Conservation (phyloP, 2,888 invertebrate species). For the Heteromyza rotundicornis region DNA sequence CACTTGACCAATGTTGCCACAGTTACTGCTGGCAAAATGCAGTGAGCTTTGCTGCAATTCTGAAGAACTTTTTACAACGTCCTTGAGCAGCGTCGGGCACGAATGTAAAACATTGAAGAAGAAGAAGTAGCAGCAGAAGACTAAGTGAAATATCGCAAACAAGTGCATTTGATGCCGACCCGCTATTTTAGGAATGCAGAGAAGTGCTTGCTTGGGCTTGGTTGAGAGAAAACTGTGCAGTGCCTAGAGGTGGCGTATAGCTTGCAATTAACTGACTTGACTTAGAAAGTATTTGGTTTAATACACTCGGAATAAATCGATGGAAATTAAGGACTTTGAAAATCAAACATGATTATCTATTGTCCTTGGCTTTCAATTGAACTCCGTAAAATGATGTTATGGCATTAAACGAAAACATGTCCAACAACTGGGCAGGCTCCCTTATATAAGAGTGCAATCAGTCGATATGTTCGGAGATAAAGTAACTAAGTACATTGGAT, state of each 20-base stretch:
- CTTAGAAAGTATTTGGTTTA: not conserved
- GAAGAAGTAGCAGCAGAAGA: not conserved
- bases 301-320: too few species aligned
- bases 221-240: not conserved
- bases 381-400: too few species aligned
- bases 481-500: too few species aligned
- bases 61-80: not conserved
- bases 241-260: not conserved
- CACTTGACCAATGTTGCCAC: not conserved
- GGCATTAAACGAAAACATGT: too few species aligned
- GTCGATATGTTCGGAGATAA: too few species aligned
- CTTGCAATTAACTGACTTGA: not conserved
- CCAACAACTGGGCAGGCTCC: too few species aligned
- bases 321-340: too few species aligned
- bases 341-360: too few species aligned
- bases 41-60: not conserved
- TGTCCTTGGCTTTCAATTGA: too few species aligned
- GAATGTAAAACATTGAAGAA: too few species aligned
- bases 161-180: not conserved
- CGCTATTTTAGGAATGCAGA: not conserved
- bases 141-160: too few species aligned
- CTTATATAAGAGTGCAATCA: too few species aligned
- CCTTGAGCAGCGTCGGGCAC: slow-evolving; percentile 2
- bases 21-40: not conserved
- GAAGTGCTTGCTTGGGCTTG: not conserved